Base-by-base conservation (phyloP, 2,797 vertebrate genomes). In the Rhinella marina region DNA sequence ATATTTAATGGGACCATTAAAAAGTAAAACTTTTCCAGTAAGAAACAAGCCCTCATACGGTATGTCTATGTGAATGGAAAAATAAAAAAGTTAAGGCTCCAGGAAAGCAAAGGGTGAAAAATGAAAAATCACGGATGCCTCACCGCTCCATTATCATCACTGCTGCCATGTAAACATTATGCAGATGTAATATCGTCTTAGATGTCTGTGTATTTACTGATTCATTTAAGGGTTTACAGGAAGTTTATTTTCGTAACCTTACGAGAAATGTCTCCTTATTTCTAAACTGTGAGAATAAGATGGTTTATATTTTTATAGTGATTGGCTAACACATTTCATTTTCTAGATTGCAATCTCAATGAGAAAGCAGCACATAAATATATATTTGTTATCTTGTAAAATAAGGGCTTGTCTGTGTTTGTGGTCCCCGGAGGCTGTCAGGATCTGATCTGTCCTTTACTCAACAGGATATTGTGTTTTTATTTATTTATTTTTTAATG, bases 271-370 rank as follows among this genome's bases (percentile, higher is more conserved):
- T 48, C 32, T 14, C 29, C 16, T 48, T 10, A 14, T 50, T 52
- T 76, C 32, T 76, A 50, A n/a, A 13, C 73, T 50, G 41, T 76
- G 32, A 12, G 41, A 50, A 75, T 9, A 41, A 32, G 7, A 10
- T 21, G 1, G 41, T 52, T 50, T 50, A 52, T 75, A 50, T 52
- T n/a, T 14, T 75, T n/a, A 9, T 50, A 52, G 73, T 76, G 48
- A 32, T 50, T 52, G n/a, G 19, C 48, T 62, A 17, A 62, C 62
- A 29, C 54, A 87, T 81, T 81, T 70, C n/a, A 78, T 81, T 87
- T 78, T 86, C 25, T 57, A 80, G 85, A 86, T 86, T 80, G 56
- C 25, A 70, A 86, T 86, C 85, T 86, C 48, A 50, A 78, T 78
- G 21, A 57, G 4, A 79, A 70, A n/a, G 57, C 48, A 66, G 75